Base-by-base conservation (phyloP, 2,888 invertebrate species). In the Charanyca ferruginea region DNA sequence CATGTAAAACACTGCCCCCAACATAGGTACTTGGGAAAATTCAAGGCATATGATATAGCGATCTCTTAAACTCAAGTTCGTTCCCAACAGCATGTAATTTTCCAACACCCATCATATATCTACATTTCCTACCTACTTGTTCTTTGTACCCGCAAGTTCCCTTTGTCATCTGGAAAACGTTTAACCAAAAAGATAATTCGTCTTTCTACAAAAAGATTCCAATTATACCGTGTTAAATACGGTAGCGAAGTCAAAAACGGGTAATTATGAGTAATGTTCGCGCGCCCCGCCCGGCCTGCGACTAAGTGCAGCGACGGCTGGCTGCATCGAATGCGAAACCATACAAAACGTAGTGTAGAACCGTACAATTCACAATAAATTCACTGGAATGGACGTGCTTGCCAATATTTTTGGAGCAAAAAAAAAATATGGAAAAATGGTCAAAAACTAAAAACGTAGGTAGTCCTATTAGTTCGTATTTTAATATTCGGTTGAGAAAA, bases 221-320 rank as follows among this genome's bases (percentile, higher is more conserved):
- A 74, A 67, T 67, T 73, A 71, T 77, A 77, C 72, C 49, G 57
- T 76, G 78, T 73, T 76, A 76, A 79, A 79, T 77, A 73, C 71
- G 73, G 59, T 71, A 47, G 67, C 67, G 57, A 70, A 79, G 75
- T 74, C 69, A 75, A 66, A 77, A 80, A 66, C 61, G 73, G 60
- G 69, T 69, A 77, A 81, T 79, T 81, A 81, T 87, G 82, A 88
- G 71, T 81, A 83, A 87, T 79, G 65, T 72, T 66, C 20, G 48
- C 54, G 53, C 49, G 79, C 73, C 68, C 79, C 86, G 84, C 88
- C 87, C 81, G 66, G 83, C 71, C 87, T 87, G 89, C 79, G 69
- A 75, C 60, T 86, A 84, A 88, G 83, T 86, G 85, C 85, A 81
- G 63, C 54, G 52, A 60, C 61, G 69, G 63, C 57, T 58, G 68